Base-by-base conservation (phyloP, 2,113 vertebrate species). In the Numenius arquata region DNA sequence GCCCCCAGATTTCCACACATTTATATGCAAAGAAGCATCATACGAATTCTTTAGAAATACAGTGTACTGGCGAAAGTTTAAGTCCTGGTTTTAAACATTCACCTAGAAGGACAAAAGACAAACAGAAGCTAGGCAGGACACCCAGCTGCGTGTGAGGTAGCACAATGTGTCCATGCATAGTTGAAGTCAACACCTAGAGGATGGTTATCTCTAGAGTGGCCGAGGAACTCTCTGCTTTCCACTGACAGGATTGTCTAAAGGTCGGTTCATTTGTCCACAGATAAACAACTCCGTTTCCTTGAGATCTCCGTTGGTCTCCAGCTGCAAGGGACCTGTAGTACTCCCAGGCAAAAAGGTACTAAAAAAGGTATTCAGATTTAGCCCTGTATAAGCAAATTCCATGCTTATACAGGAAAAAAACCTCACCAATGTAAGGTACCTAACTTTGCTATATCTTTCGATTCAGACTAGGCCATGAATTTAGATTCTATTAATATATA, bases 251-350 rank as follows among this genome's bases (percentile, higher is more conserved):
- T 4, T 12, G 40, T 12, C n/a, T 36, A 63, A 29, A 9, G 25
- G 7, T 56, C 21, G 12, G 13, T 19, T 58, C 12, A 5, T 67
- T 50, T 45, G 27, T 20, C 26, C 2, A 0, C 17, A 15, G 16
- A 47, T 47, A 84, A 94, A 21, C 3, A 21, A 23, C 43, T 72
- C 21, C 4, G 2, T 58, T 61, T 36, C 30, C 66, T 61, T 58
- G 45, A 27, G 41, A 59, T 76, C 11, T 68, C 67, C 25, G 15
- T 8, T 4, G 3, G 11, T 41, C 27, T 41, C 22, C 43, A 59
- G 5, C 47, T 72, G 32, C 0, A 0, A 75, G 15, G 43, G 11
- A 50, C 5, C 2, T 14, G 10, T 26, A 66, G 47, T 22, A 6
- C 8, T 53, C 77, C 30, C 45, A 2, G 8, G 11, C 27, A 29